Conservation (phyloP, 1,140 invertebrate genomes). For the Drosophila willistoni region DNA sequence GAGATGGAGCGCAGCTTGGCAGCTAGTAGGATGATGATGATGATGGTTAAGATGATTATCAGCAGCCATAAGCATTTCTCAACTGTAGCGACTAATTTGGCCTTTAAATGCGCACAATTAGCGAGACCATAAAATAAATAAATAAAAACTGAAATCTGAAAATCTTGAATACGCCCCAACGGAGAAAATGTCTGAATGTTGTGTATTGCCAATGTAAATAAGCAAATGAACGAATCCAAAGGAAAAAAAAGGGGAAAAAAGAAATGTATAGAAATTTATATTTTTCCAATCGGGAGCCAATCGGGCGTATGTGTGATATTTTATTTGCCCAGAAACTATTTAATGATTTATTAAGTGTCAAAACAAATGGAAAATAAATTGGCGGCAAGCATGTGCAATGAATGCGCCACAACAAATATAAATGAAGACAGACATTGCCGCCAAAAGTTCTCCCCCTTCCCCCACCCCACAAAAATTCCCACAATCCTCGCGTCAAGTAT, state of each 20-base stretch:
- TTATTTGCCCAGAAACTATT: conserved; percentile 26
- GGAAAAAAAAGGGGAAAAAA: neutral
- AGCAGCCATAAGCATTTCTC: conserved; percentile 15
- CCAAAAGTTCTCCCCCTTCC: too few species aligned
- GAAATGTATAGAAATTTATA: too few species aligned
- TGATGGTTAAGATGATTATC: too few species aligned
- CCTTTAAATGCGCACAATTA: conserved; percentile 72
- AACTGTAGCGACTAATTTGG: conserved; percentile 59
- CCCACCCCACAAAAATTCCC: too few species aligned
- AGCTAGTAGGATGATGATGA: neutral
- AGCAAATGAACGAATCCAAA: conserved; percentile 3
- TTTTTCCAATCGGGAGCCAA: conserved; percentile 5
- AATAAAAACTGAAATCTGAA: conserved; percentile 19
- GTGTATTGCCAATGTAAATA: conserved; percentile 63
- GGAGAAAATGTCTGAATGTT: neutral
- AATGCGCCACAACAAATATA: conserved; percentile 3
- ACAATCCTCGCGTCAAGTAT: neutral
- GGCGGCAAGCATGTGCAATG: conserved; percentile 37
- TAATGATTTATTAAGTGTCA: conserved; percentile 72
- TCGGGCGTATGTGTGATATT: conserved; percentile 50
- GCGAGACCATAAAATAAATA: conserved; percentile 62
- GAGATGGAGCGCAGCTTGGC: conserved; percentile 8
- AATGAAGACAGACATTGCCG: conserved; percentile 44
- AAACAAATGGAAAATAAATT: conserved; percentile 70
- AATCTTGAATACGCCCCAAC: neutral